Base-by-base conservation (phyloP, 2,113 vertebrate genomes). In the Solea solea region DNA sequence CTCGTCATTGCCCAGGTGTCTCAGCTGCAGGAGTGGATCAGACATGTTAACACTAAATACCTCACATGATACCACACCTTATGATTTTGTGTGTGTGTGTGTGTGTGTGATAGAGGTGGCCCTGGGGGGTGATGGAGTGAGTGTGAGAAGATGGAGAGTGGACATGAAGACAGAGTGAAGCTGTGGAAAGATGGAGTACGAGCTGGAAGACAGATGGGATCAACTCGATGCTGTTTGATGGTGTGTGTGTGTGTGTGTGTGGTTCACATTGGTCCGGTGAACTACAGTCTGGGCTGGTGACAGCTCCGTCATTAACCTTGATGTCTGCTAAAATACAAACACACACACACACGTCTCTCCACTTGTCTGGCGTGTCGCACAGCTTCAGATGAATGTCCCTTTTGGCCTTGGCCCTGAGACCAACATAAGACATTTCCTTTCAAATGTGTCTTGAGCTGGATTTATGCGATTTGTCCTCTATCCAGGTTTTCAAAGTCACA, bases 1-100 rank as follows among this genome's bases (percentile, higher is more conserved):
- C 93, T 99, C 98, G 60, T 99, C 98, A 66, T 99, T 99, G 86
- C 98, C 98, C 89, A 99, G 94, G 91, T 99, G 98, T 87, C 97
- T 93, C 52, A 99, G 93, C 98, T 99, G 28, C 16, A 40, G n/a
- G 40, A 60, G 56, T 1, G 59, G 45, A 54, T 10, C 60, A 51
- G 15, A 64, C 15, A 40, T 54, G 59, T 65, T 25, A 80, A 84
- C 40, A 56, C 5, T 9, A 4, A 53, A 82, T 39, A 34, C 34
- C 13, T 66, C 9, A 34, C 11, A 49, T n/a, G n/a, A n/a, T n/a
- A n/a, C n/a, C n/a, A n/a, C n/a, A n/a, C n/a, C n/a, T n/a, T 78
- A 74, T 62, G 52, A 72, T 66, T 76, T 5, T 56, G 54, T 63
- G 69, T 60, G 45, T 45, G 60, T 56, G 54, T 63, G 69, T 60